Base-by-base conservation (phyloP, 2,888 invertebrate genomes). In the Luffia ferchaultella region DNA sequence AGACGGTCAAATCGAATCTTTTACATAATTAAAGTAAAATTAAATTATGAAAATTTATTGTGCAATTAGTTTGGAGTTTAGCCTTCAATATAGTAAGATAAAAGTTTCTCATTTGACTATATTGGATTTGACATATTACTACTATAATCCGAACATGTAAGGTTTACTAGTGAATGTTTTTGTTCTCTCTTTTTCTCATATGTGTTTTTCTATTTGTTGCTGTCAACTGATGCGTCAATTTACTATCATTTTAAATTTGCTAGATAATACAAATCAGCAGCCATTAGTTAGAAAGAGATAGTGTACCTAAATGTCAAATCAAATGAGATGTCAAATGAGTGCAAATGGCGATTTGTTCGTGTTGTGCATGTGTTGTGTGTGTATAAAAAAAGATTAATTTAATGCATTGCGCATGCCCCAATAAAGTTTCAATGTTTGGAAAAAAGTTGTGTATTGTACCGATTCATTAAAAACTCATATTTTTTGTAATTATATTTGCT, bases 31-130 rank as follows among this genome's bases (percentile, higher is more conserved):
- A 45, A 53, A 45, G 44, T 42, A 42, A 16, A 40, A 15, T 46
- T 42, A 16, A 16, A 41, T 50, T 42, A 46, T 20, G n/a, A 3
- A 16, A 45, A 44, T 44, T 12, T 44, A 7, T 44, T 44, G 17
- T 44, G 41, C 7, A 16, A 16, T 40, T 18, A n/a, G 30, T 18
- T 9, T 41, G 48, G 18, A 19, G 41, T 18, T 48, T 48, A 17
- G 41, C 20, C 18, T n/a, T 18, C 40, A 19, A 7, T 30, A 12
- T 17, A 40, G 18, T 48, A 40, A 20, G 43, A 1, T 74, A 76
- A 68, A 65, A 77, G 78, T 72, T 68, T 71, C 74, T 58, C 69
- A 73, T 67, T 77, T 79, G 79, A 78, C 68, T 63, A 67, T 72
- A 60, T 62, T 12, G 3, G 9, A 45, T 18, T 18, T 15, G 18